Conservation (phyloP, 2,797 vertebrate genomes). For the Apodemus agrarius region DNA sequence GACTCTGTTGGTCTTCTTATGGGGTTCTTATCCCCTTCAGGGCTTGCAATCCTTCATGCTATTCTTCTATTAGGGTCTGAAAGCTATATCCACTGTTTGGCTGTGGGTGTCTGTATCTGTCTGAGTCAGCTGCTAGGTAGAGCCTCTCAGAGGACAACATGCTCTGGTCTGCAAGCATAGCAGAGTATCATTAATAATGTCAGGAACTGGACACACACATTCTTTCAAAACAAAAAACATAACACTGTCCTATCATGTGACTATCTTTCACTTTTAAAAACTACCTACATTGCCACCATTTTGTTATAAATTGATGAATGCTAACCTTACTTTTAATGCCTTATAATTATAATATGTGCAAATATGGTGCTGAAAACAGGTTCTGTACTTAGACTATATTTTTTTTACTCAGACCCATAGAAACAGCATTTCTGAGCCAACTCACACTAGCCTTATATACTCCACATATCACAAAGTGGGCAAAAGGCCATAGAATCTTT, state of each 20-base stretch:
- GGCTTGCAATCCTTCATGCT: background rate
- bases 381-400: background rate
- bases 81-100: background rate
- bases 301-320: background rate
- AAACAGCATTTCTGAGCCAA: background rate
- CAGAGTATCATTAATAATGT: background rate
- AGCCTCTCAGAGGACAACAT: background rate
- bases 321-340: background rate
- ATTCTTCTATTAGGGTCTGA: background rate
- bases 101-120: background rate
- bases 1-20: background rate
- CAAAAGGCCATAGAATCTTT: background rate
- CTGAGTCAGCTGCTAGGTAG: background rate
- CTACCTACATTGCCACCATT: background rate
- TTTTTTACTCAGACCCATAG: background rate
- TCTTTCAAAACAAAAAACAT: background rate
- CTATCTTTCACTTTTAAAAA: background rate
- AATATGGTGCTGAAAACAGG: background rate
- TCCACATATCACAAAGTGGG: background rate
- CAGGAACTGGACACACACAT: background rate
- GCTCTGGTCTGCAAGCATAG: background rate
- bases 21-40: background rate
- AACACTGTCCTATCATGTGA: too few species aligned
- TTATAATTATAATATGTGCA: background rate
- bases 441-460: background rate